Percentiles rank a stretch among this genome's conserved stretches.
Evolutionary conservation across 2,888 invertebrate species (phyloP).

Genomic region (Gymnoscelis rufifasciata): DNA sequence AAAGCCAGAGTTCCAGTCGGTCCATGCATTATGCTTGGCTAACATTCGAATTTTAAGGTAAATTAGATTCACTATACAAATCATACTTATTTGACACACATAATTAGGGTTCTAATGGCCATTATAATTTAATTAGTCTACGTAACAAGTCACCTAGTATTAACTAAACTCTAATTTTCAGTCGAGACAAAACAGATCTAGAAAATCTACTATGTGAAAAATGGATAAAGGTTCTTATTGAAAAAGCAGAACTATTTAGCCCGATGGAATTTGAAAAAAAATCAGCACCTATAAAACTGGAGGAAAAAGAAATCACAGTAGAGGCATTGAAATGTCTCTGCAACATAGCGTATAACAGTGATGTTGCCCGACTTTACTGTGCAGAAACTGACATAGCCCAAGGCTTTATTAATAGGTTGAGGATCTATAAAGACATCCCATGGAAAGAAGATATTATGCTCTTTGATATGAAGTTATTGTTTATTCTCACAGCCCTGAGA

Average conservation of each 20-base stretch:
- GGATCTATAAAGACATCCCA: slow-evolving; percentile 81
- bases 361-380: slow-evolving; percentile 62
- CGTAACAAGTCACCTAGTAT: no score
- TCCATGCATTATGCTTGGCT: slow-evolving; percentile 78
- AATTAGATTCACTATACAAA: no score
- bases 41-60: slow-evolving; percentile 84
- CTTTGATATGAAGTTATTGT: slow-evolving; percentile 92
- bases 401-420: slow-evolving; percentile 85
- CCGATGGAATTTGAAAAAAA: slow-evolving; percentile 57
- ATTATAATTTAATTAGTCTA: slow-evolving; percentile 14
- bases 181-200: slow-evolving; percentile 87
- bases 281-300: slow-evolving; percentile 49
- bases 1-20: slow-evolving; percentile 56
- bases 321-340: slow-evolving; percentile 94
- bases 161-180: slow-evolving; percentile 49
- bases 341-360: slow-evolving; percentile 89
- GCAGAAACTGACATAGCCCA: slow-evolving; percentile 82
- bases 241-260: slow-evolving; percentile 81
- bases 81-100: no score
- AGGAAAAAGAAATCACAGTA: slow-evolving; percentile 78
- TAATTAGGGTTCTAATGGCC: not conserved
- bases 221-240: slow-evolving; percentile 83
- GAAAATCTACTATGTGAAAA: slow-evolving; percentile 83
- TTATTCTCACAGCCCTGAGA: slow-evolving; percentile 91
- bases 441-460: slow-evolving; percentile 86